These are phyloP conservation scores for Sebastes melanostomus DNA, from an alignment of 2,797 vertebrate genomes.

Conservation along the genomic window DNA sequence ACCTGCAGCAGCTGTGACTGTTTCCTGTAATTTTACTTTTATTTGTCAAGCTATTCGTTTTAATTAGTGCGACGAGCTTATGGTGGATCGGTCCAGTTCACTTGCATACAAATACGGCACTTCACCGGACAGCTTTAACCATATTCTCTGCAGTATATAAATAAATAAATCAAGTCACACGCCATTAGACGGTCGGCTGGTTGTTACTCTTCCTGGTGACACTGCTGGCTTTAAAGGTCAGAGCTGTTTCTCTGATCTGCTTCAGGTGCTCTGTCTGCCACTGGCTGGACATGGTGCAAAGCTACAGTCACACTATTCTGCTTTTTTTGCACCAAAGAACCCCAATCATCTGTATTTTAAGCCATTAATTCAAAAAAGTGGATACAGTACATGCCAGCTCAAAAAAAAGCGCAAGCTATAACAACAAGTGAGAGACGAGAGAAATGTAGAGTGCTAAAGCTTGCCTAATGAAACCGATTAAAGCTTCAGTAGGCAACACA, in stretches of 20 bases:
- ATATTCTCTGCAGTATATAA: neutral
- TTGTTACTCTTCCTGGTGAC: slow-evolving; percentile 24
- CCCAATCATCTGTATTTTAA: neutral
- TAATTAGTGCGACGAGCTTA: slow-evolving; percentile 20
- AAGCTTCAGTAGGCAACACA: neutral
- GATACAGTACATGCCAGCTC: neutral
- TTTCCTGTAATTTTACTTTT: neutral
- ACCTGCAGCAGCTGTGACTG: slow-evolving; percentile 28
- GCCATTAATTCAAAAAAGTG: neutral
- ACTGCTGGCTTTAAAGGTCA: slow-evolving; percentile 51
- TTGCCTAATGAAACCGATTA: neutral
- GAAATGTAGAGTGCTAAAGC: neutral
- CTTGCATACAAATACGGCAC: neutral
- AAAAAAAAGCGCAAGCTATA: neutral
- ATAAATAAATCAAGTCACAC: slow-evolving; percentile 39
- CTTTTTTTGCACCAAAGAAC: neutral
- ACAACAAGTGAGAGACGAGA: neutral
- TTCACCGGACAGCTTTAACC: neutral
- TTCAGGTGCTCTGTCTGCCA: slow-evolving; percentile 11
- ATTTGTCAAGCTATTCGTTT: slow-evolving; percentile 14
- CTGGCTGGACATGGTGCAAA: neutral
- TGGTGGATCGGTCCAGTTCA: neutral
- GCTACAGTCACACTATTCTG: neutral
- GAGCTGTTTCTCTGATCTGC: slow-evolving; percentile 24
- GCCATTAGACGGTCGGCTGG: neutral